Percentiles rank a stretch among this genome's conserved stretches.
Conservation (phyloP, 2,888 invertebrate species). For the Zygogramma bicolorata region DNA sequence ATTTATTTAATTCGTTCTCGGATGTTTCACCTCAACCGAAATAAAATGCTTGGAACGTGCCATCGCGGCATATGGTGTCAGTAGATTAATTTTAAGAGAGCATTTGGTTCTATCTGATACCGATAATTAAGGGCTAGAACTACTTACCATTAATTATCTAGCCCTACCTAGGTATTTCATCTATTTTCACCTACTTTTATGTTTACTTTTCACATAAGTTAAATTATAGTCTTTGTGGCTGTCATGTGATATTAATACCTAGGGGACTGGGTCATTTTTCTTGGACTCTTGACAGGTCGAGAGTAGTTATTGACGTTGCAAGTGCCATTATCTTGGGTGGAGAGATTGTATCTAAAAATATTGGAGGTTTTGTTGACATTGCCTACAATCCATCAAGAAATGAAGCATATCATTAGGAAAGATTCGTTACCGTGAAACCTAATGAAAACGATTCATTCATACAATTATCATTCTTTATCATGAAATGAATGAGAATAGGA, state of each 20-base stretch:
- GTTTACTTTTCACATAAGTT: conserved; percentile 23
- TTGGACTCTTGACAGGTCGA: background rate
- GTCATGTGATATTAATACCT: conserved; percentile 8
- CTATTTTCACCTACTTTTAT: conserved; percentile 46
- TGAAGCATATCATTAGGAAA: too few relatives aligned
- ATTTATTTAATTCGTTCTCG: conserved; percentile 8
- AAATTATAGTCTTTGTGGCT: conserved; percentile 27
- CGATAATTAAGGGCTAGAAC: conserved; percentile 58
- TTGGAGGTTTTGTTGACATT: too few relatives aligned
- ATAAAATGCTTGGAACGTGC: conserved; percentile 29
- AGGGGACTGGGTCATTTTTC: background rate
- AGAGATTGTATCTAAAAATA: too few relatives aligned
- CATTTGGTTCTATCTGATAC: conserved; percentile 61
- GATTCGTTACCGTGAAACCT: too few relatives aligned
- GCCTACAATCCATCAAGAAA: too few relatives aligned
- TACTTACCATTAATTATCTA: conserved; percentile 59
- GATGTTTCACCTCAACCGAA: conserved; percentile 42
- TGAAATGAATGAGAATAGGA: too few relatives aligned
- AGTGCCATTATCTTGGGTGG: background rate
- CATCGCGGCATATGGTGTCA: conserved; percentile 50
- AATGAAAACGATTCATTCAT: too few relatives aligned
- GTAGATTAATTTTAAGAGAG: conserved; percentile 55
- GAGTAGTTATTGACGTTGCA: background rate
- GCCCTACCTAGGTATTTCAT: conserved; percentile 50
- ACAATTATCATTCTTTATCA: too few relatives aligned